Base-by-base conservation (phyloP, 2,888 invertebrate species). In the Nomada hirtipes region DNA sequence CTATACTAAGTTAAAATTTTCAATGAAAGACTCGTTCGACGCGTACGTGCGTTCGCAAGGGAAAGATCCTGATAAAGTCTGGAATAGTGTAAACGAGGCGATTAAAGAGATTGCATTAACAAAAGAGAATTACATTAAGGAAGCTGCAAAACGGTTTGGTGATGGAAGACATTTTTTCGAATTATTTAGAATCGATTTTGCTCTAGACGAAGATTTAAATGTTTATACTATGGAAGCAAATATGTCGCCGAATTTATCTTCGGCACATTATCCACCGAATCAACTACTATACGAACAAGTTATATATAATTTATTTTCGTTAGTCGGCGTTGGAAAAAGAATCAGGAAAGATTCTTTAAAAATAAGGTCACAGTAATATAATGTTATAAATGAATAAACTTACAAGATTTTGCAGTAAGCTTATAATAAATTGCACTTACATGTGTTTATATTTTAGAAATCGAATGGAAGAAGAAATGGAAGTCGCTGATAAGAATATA, bases 231-330 rank as follows among this genome's bases (percentile, higher is more conserved):
- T 99, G 96, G 99, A 99, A 94, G 99, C 98, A 0, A 99, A 99
- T 92, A 99, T 99, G 99, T 98, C 98, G 18, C 99, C 99, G 0
- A 99, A 99, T 95, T 95, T 99, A 77, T 98, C 98, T 0, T 98
- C 99, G 0, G 97, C 97, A 0, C 98, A 99, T 94, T 99, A 97
- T 93, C 96, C 97, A n/a, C 97, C 96, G 0, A 99, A 99, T 94
- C 95, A 96, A 83, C 93, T 98, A 44, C 94, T 99, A 0, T 99
- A 99, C 91, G 98, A 99, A 90, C 98, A 99, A 94, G 97, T 99
- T 0, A 91, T 99, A 15, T 98, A 97, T 93, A 98, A 97, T 93
- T 92, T 98, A 44, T 95, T 99, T 72, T 95, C 96, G 36, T 92
- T 99, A 53, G 96, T 97, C 10, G 98, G 98, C 0, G 94, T 98